Percentiles rank a stretch among this genome's conserved stretches.
Evolutionary conservation across 2,113 vertebrate genomes (phyloP).

Genomic region (Calyptomena viridis): DNA sequence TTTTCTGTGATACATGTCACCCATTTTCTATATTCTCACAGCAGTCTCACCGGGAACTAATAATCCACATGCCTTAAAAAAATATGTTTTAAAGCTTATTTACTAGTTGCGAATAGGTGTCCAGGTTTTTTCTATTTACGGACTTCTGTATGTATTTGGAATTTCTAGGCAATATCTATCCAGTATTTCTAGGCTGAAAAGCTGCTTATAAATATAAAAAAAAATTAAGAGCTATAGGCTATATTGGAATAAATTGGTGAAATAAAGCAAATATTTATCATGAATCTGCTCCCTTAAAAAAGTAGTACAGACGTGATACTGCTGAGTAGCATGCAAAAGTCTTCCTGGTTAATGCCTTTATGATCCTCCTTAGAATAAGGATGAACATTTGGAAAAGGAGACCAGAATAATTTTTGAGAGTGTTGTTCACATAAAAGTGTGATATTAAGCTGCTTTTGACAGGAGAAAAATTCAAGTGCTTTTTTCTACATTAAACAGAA

Average conservation of each 20-base stretch:
- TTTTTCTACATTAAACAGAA: not conserved
- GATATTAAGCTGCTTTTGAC: not conserved
- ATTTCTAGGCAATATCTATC: not conserved
- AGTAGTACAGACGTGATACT: not conserved
- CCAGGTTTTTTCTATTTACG: not conserved
- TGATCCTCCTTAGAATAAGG: not conserved
- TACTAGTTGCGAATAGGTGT: not conserved
- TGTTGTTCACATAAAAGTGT: not conserved
- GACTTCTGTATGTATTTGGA: not conserved
- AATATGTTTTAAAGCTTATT: not conserved
- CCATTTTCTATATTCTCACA: conserved; percentile 19
- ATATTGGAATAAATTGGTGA: not conserved
- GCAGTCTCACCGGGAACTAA: not conserved
- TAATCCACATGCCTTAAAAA: not conserved
- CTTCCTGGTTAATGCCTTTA: not conserved
- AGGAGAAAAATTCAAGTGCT: not conserved
- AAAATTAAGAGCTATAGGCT: not conserved
- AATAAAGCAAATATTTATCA: not conserved
- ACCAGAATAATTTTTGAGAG: not conserved
- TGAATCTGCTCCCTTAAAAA: not conserved
- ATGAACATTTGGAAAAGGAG: not conserved
- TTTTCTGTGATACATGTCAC: not conserved
- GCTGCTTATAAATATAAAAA: not conserved
- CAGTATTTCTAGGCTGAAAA: not conserved
- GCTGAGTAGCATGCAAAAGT: not conserved